Evolutionary conservation across 1,140 invertebrate genomes (phyloP).

Genomic region (Dinothrombium tinctorium): DNA sequence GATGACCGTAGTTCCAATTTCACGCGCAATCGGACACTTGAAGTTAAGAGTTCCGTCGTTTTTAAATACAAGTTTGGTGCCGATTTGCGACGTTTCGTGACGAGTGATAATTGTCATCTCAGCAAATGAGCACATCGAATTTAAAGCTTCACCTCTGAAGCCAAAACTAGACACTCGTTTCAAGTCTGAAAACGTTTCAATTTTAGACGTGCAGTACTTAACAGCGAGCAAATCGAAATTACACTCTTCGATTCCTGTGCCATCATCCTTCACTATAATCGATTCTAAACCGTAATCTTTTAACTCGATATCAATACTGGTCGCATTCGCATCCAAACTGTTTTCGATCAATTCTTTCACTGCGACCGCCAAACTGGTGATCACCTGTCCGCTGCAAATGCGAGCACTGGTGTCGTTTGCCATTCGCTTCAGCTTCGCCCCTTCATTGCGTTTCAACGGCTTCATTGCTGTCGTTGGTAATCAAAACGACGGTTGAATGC

Average conservation of each 20-base stretch:
- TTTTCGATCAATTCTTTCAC: constrained; percentile 95
- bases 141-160: constrained; percentile 89
- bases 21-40: constrained; percentile 39
- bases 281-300: constrained; percentile 65
- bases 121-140: constrained; percentile 63
- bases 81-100: constrained; percentile 28
- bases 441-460: too few relatives aligned
- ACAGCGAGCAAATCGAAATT: constrained; percentile 75
- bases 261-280: constrained; percentile 85
- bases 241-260: constrained; percentile 51
- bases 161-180: constrained; percentile 62
- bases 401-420: too few relatives aligned
- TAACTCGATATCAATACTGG: constrained; percentile 48
- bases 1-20: constrained; percentile 70
- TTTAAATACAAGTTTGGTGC: constrained; percentile 51
- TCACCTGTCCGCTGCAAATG: constrained; percentile 61
- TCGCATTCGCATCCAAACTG: constrained; percentile 76
- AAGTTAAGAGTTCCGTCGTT: constrained; percentile 45
- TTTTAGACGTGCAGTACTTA: constrained; percentile 84
- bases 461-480: too few relatives aligned
- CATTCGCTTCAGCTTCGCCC: too few relatives aligned
- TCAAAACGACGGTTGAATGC: too few relatives aligned
- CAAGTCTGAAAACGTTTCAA: constrained; percentile 59
- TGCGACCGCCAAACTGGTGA: constrained; percentile 62
- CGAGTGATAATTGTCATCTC: constrained; percentile 44